Percentiles rank a stretch among this genome's conserved stretches.
Evolutionary conservation across 2,888 invertebrate genomes (phyloP).

Genomic region (Luperina testacea): DNA sequence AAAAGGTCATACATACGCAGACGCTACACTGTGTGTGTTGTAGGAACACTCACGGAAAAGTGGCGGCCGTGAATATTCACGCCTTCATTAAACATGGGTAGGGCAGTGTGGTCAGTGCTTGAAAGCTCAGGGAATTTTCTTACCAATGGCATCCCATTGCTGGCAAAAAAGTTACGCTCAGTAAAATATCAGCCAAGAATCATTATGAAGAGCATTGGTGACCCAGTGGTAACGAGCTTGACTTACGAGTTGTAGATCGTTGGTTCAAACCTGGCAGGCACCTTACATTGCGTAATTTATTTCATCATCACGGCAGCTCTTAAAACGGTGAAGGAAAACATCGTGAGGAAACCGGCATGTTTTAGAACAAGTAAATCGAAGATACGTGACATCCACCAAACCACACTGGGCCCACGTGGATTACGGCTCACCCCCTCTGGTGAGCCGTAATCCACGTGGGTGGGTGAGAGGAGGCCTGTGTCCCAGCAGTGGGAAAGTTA

Average conservation of each 20-base stretch:
- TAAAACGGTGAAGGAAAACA: background rate
- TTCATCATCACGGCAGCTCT: background rate
- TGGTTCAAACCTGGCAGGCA: background rate
- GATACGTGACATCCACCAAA: background rate
- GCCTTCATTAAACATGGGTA: conserved; percentile 34
- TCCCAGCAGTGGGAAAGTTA: background rate
- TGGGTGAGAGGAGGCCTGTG: background rate
- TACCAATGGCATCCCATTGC: too few species aligned
- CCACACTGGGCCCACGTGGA: background rate
- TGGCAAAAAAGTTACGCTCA: background rate
- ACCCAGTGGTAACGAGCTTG: background rate
- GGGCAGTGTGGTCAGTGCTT: conserved; percentile 4
- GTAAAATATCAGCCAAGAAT: too few species aligned
- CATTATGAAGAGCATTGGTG: background rate
- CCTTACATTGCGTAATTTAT: background rate
- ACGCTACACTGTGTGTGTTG: conserved; percentile 29
- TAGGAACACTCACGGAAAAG: conserved; percentile 23
- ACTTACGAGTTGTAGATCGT: background rate
- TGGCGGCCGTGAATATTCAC: conserved; percentile 52
- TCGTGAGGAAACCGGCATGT: background rate
- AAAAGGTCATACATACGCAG: conserved; percentile 69
- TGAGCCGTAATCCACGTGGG: too few species aligned
- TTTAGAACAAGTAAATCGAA: background rate
- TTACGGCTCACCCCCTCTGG: background rate
- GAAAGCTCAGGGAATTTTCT: background rate